A percentile compares a stretch with the other conserved stretches of the same genome.
Conservation (phyloP, 1,140 invertebrate species). For the Apis cerana region DNA sequence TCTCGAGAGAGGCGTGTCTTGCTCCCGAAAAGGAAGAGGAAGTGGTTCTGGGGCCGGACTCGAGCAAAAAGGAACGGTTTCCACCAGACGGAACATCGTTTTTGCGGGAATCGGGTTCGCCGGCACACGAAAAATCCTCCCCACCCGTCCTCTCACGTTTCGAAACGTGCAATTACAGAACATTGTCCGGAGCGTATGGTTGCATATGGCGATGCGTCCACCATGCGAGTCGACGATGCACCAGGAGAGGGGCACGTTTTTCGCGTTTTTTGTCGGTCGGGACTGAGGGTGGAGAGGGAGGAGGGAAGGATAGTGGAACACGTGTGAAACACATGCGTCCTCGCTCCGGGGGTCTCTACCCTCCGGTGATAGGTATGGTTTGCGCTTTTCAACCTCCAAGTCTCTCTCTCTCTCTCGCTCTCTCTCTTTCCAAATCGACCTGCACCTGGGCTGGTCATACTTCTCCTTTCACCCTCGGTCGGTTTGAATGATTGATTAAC, state of each 20-base stretch:
- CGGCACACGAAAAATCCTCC: constrained; percentile 27
- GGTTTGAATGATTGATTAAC: not conserved
- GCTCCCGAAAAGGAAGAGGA: constrained; percentile 52
- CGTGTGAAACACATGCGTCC: constrained; percentile 66
- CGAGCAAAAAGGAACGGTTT: constrained; percentile 13
- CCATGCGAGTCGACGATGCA: not conserved
- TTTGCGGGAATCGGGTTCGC: not conserved
- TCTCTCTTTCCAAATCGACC: not conserved
- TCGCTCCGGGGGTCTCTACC: constrained; percentile 43
- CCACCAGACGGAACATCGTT: constrained; percentile 20
- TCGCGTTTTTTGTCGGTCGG: constrained; percentile 34
- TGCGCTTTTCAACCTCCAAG: not conserved
- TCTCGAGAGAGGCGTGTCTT: constrained; percentile 5
- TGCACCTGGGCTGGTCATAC: too few species aligned
- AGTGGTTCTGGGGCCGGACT: constrained; percentile 11
- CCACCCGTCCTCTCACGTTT: constrained; percentile 24
- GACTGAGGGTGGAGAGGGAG: constrained; percentile 25
- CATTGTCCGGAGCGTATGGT: constrained; percentile 36
- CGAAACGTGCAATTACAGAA: constrained; percentile 48
- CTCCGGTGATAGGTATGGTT: not conserved
- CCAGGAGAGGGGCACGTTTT: constrained; percentile 34
- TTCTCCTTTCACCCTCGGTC: not conserved
- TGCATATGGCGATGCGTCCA: constrained; percentile 33
- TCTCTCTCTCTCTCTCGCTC: not conserved
- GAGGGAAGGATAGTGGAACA: constrained; percentile 55